phyloP scores from a whole-genome alignment of 2,113 vertebrate genomes.

The Melierax canorus region DNA sequence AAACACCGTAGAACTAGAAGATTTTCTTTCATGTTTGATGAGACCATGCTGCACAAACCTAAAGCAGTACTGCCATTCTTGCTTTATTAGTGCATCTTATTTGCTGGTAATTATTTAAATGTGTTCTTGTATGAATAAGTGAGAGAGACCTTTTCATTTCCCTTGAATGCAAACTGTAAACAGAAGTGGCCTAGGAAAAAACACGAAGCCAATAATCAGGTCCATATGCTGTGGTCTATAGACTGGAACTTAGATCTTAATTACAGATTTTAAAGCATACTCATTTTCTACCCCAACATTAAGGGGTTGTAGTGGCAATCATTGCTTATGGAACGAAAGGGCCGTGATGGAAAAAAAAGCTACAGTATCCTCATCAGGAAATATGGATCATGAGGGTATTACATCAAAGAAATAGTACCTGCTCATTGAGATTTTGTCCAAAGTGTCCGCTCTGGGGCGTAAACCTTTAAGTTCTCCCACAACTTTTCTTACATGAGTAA shows the following conservation, averaged over 20 bases:
- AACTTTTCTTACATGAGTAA: not conserved
- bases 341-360: not conserved
- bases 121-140: not conserved
- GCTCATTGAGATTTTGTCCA: not conserved
- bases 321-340: not conserved
- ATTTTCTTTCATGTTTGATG: not conserved
- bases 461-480: not conserved
- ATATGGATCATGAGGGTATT: not conserved
- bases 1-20: not conserved
- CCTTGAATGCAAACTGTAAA: constrained; percentile 27
- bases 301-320: not conserved
- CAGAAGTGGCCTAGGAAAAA: not conserved
- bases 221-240: not conserved
- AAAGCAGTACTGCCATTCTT: not conserved
- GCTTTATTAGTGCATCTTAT: not conserved
- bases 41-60: not conserved
- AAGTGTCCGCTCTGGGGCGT: not conserved
- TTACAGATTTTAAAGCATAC: constrained; percentile 8
- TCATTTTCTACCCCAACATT: not conserved
- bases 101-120: constrained; percentile 32
- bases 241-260: not conserved
- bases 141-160: not conserved
- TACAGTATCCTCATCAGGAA: not conserved
- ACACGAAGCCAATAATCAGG: not conserved
- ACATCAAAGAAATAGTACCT: not conserved